Percentiles rank a stretch among this genome's conserved stretches.
Conservation (phyloP, 2,113 vertebrate species). For the Dendropsophus ebraccatus region DNA sequence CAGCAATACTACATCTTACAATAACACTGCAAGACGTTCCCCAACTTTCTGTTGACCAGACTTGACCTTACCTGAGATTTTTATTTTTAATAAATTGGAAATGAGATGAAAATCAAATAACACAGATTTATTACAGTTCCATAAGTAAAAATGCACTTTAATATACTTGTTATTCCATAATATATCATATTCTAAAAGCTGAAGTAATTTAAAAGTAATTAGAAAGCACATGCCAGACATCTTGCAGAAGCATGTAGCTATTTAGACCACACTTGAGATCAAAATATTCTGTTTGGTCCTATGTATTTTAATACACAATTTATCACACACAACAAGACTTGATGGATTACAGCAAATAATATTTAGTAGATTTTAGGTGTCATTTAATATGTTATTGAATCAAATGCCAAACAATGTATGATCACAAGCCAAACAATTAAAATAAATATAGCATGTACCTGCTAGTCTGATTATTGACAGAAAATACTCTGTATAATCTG, state of each 20-base stretch:
- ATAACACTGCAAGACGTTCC: no score
- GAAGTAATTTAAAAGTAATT: neutral
- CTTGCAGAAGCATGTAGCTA: neutral
- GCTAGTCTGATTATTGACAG: neutral
- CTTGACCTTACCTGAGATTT: no score
- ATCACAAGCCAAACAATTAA: slow-evolving; percentile 13
- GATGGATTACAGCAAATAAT: neutral
- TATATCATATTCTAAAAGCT: neutral
- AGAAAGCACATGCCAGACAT: neutral
- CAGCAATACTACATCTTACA: no score
- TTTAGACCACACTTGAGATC: slow-evolving; percentile 14
- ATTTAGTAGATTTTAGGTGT: neutral
- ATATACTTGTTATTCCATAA: neutral
- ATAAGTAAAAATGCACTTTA: neutral
- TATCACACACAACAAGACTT: neutral
- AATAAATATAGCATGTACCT: neutral
- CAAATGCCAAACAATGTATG: slow-evolving; percentile 2
- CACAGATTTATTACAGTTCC: no score
- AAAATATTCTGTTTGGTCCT: neutral
- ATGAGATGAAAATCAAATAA: no score
- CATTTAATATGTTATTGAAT: neutral
- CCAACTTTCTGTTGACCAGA: no score
- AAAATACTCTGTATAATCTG: neutral
- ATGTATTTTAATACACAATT: neutral
- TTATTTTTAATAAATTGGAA: no score